These are phyloP conservation scores for Anorthoa munda DNA, from an alignment of 2,888 invertebrate genomes.

Conservation along the genomic window DNA sequence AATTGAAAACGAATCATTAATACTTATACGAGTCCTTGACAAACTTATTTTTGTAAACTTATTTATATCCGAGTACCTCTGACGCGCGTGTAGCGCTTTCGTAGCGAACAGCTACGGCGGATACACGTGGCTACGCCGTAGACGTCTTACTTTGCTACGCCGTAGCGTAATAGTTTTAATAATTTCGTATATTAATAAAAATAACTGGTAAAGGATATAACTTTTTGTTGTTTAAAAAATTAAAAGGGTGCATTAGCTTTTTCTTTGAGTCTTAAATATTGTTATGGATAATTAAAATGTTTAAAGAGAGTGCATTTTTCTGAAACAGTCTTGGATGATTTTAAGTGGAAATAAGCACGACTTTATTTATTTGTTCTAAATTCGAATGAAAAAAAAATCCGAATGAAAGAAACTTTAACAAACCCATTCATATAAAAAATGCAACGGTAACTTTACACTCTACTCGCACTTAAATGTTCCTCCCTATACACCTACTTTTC, in stretches of 20 bases:
- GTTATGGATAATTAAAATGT: too few species aligned
- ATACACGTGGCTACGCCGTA: constrained; percentile 59
- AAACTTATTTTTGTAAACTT: constrained; percentile 24
- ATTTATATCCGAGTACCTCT: not conserved
- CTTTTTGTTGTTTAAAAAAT: too few species aligned
- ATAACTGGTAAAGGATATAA: too few species aligned
- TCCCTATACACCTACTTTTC: not conserved
- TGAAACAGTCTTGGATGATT: too few species aligned
- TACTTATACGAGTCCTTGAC: not conserved
- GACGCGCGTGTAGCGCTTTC: constrained; percentile 31
- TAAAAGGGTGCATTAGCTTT: not conserved
- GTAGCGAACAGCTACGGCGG: constrained; percentile 40
- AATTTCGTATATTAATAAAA: not conserved
- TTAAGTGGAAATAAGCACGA: too few species aligned
- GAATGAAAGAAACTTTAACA: not conserved
- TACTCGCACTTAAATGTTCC: too few species aligned
- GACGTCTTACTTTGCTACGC: constrained; percentile 19
- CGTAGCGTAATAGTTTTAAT: constrained; percentile 1
- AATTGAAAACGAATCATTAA: not conserved
- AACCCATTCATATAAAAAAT: not conserved
- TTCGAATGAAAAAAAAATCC: not conserved
- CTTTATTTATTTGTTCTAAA: too few species aligned
- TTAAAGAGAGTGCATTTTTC: too few species aligned
- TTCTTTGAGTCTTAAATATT: too few species aligned
- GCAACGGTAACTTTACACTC: not conserved